These are phyloP conservation scores for Saccostrea glomerata DNA, from an alignment of 1,140 invertebrate genomes.

Conservation along the genomic window DNA sequence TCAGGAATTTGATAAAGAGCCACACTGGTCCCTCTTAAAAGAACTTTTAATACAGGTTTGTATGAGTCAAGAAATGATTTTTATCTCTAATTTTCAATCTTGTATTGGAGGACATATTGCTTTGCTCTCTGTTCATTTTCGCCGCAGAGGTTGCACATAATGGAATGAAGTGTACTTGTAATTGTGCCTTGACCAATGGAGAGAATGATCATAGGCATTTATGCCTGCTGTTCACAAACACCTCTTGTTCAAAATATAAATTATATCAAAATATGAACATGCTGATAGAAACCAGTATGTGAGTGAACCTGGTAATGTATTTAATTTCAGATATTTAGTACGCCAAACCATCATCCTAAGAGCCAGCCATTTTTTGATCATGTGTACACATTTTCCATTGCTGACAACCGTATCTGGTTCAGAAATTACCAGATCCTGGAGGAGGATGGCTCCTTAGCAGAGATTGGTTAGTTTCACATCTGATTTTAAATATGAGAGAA, in stretches of 20 bases:
- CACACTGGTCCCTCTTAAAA: conserved; percentile 92
- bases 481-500: no score
- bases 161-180: no score
- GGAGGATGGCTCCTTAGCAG: conserved; percentile 95
- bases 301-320: not conserved
- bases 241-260: no score
- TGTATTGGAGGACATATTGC: no score
- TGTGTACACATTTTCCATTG: conserved; percentile 94
- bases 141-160: no score
- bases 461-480: conserved; percentile 86
- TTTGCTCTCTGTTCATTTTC: no score
- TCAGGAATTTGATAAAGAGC: conserved; percentile 88
- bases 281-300: not conserved
- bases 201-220: no score
- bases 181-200: no score
- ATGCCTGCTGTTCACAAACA: no score
- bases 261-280: no score
- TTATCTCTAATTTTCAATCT: not conserved
- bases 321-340: conserved; percentile 90
- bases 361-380: conserved; percentile 99
- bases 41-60: conserved; percentile 88
- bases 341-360: conserved; percentile 97
- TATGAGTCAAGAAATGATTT: not conserved
- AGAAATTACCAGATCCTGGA: conserved; percentile 98
- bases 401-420: conserved; percentile 98